Conservation (phyloP, 2,797 vertebrate species). For the Hyperoplus immaculatus region DNA sequence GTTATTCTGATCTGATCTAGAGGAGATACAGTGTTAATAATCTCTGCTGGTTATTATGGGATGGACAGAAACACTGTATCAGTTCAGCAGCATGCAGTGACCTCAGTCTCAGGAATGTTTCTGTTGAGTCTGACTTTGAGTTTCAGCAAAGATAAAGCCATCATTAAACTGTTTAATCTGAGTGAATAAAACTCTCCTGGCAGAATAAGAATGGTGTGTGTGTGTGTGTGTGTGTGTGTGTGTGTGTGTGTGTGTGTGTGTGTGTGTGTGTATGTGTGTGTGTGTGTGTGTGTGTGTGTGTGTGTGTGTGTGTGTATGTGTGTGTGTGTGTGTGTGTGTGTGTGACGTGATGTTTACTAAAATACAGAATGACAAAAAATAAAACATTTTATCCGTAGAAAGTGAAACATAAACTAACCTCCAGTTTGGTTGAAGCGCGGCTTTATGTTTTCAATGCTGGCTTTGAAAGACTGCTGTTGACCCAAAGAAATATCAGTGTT, state of each 20-base stretch:
- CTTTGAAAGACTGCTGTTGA: rapidly evolving
- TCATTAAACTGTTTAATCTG: background rate
- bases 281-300: too few relatives aligned
- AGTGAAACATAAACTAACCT: slow-evolving; percentile 62
- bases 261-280: background rate
- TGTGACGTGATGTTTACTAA: background rate
- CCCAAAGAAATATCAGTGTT: background rate
- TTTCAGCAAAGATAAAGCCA: background rate
- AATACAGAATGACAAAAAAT: slow-evolving; percentile 8
- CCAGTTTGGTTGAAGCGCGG: slow-evolving; percentile 70
- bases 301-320: too few relatives aligned
- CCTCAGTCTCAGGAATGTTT: background rate
- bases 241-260: slow-evolving; percentile 22
- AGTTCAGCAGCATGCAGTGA: background rate
- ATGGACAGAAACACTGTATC: slow-evolving; percentile 15
- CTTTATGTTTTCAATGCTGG: background rate
- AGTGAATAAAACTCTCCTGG: background rate
- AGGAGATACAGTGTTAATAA: background rate
- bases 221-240: slow-evolving; percentile 5
- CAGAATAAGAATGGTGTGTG: background rate
- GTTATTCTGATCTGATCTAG: slow-evolving; percentile 8
- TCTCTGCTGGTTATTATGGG: slow-evolving; percentile 25
- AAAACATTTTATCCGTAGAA: slow-evolving; percentile 7
- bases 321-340: too few relatives aligned
- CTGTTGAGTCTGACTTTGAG: slow-evolving; percentile 4